Conservation (phyloP, 1,140 invertebrate genomes). For the Drosophila nannoptera region DNA sequence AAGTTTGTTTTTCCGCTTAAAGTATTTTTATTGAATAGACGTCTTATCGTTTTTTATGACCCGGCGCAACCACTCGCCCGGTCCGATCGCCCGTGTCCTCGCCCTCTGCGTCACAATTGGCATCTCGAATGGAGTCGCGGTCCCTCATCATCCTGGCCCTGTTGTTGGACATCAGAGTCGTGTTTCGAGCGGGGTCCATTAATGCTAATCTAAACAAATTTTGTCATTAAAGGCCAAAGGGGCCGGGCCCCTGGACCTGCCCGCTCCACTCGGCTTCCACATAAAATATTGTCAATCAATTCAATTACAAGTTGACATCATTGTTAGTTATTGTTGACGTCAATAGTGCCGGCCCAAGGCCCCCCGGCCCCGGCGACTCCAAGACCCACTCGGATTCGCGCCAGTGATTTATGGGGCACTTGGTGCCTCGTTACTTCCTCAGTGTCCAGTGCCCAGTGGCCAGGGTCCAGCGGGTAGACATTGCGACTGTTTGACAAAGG, state of each 20-base stretch:
- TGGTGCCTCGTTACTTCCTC: constrained; percentile 29
- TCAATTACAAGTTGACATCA: constrained; percentile 79
- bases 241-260: constrained; percentile 13
- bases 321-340: constrained; percentile 78
- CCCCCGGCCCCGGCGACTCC: background rate
- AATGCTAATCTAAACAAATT: constrained; percentile 79
- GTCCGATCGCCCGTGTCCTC: background rate
- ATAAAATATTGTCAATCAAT: constrained; percentile 79
- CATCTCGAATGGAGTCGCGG: background rate
- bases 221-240: constrained; percentile 61
- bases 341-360: constrained; percentile 63
- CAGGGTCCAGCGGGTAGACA: background rate
- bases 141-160: constrained; percentile 17
- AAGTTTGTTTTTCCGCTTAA: constrained; percentile 79
- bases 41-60: constrained; percentile 75
- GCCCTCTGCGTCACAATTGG: constrained; percentile 25
- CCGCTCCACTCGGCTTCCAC: constrained; percentile 39
- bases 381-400: constrained; percentile 18
- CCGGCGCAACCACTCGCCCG: constrained; percentile 50
- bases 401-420: constrained; percentile 41
- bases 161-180: constrained; percentile 20
- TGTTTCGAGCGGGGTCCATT: constrained; percentile 39
- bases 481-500: no score
- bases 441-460: constrained; percentile 11
- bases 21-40: constrained; percentile 77